A percentile compares a stretch with the other conserved stretches of the same genome.
Evolutionary conservation across 2,113 vertebrate species (phyloP).

Genomic region (Lampris megalopsis): DNA sequence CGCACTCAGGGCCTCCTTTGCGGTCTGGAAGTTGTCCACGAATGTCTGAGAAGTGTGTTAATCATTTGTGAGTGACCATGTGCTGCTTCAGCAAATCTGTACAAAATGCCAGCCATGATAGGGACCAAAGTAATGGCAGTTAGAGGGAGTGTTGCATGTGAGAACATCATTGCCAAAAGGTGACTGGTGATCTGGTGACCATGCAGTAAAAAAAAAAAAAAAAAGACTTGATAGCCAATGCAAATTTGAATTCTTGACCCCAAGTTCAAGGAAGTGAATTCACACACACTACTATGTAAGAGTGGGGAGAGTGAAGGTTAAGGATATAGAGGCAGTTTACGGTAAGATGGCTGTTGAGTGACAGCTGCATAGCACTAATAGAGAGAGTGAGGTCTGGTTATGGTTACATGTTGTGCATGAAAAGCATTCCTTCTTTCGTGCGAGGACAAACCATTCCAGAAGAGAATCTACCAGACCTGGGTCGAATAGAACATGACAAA

Average conservation of each 20-base stretch:
- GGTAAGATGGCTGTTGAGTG: slow-evolving; percentile 35
- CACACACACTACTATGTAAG: slow-evolving; percentile 40
- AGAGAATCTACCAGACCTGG: neutral
- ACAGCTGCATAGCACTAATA: slow-evolving; percentile 49
- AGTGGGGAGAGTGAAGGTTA: neutral
- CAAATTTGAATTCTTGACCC: neutral
- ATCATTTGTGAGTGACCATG: neutral
- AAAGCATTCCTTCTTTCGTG: slow-evolving; percentile 46
- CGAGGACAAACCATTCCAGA: slow-evolving; percentile 32
- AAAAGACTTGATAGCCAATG: neutral
- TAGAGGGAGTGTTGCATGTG: neutral
- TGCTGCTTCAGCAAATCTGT: neutral
- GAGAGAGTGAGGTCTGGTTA: slow-evolving; percentile 21
- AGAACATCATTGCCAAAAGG: slow-evolving; percentile 30
- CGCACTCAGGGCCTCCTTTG: slow-evolving; percentile 89
- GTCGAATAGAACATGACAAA: neutral
- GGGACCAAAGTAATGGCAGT: neutral
- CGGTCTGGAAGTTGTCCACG: slow-evolving; percentile 91
- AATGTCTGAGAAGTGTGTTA: slow-evolving; percentile 84
- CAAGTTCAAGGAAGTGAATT: slow-evolving; percentile 7
- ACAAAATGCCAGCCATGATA: neutral
- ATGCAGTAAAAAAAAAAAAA: slow-evolving; percentile 1
- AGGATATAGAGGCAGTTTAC: slow-evolving; percentile 4
- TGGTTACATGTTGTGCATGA: slow-evolving; percentile 28
- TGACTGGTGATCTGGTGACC: neutral